A percentile compares a stretch with the other conserved stretches of the same genome.
Conservation (phyloP, 2,888 invertebrate genomes). For the Gastrophysa polygoni region DNA sequence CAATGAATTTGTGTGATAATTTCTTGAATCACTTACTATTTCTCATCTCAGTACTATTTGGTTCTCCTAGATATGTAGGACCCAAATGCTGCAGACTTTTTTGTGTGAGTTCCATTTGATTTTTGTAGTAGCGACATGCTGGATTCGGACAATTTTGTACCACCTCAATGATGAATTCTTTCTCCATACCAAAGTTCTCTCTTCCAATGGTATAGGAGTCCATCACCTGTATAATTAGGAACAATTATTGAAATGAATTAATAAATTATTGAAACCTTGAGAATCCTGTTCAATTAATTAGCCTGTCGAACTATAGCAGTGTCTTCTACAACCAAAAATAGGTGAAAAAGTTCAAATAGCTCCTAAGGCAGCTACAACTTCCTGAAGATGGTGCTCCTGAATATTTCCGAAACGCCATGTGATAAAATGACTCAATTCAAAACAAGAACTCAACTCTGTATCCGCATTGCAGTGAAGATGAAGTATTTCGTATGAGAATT, state of each 20-base stretch:
- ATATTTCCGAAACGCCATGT: no score
- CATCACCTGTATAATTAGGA: slow-evolving; percentile 64
- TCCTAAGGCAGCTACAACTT: no score
- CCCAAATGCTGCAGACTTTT: slow-evolving; percentile 74
- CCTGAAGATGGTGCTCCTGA: no score
- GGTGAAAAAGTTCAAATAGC: no score
- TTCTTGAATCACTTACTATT: slow-evolving; percentile 47
- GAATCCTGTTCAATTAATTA: not conserved
- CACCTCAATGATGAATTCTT: slow-evolving; percentile 86
- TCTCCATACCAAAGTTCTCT: slow-evolving; percentile 87
- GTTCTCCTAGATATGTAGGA: slow-evolving; percentile 54
- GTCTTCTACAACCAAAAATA: no score
- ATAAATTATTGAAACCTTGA: no score
- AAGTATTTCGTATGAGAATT: no score
- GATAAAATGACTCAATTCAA: no score
- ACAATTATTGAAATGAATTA: not conserved
- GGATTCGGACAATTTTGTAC: slow-evolving; percentile 89
- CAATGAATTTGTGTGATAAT: not conserved
- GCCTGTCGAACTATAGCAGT: no score
- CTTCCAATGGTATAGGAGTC: slow-evolving; percentile 85
- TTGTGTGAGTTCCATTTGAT: slow-evolving; percentile 75
- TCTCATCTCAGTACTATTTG: slow-evolving; percentile 51
- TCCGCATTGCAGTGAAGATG: no score
- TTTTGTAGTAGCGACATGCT: slow-evolving; percentile 86
- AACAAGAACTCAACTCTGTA: no score